Base-by-base conservation (phyloP, 2,113 vertebrate species). In the Rattus rattus region DNA sequence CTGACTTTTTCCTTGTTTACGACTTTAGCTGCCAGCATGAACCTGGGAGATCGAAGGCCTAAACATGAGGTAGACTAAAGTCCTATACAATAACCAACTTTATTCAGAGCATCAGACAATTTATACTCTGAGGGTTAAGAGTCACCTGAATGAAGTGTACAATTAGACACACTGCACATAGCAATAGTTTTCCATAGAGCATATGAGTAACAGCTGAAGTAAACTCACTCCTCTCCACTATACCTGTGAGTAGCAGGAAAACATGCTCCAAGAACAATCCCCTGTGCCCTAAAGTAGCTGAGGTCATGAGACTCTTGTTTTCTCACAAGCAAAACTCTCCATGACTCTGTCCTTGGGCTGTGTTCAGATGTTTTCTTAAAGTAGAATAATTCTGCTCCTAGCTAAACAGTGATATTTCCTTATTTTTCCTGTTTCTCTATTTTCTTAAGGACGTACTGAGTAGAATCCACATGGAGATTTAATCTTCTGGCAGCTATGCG, bases 321-420 rank as follows among this genome's bases (percentile, higher is more conserved):
- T 72, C 70, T 39, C 70, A 72, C 17, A 72, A 76, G 73, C 11
- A 76, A 24, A 47, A 26, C 47, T 76, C 36, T 72, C 70, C 16
- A 72, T 36, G 33, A 36, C 28, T 70, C 69, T 4, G 36, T 72
- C 36, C 39, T 47, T 76, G 39, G 73, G 47, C 39, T 76, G 73
- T 75, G 72, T 47, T 76, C 73, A 26, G 39, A 76, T 5, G 14
- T 76, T 47, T 76, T 24, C 73, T 4, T 47, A 47, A 28, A 47
- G 39, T 76, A 76, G 73, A 26, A 76, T 76, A 47, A 76, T 76
- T 76, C 26, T 76, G 22, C 24, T 76, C 39, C 77, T 73, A 86
- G 96, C 28, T 95, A 97, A 97, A 95, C 5, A 92, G 94, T 52
- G 87, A 92, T 52, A 22, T 73, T 17, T 72, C 28, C 16, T n/a